Evolutionary conservation across 2,113 vertebrate species (phyloP).

Genomic region (Ariopsis seemanni): DNA sequence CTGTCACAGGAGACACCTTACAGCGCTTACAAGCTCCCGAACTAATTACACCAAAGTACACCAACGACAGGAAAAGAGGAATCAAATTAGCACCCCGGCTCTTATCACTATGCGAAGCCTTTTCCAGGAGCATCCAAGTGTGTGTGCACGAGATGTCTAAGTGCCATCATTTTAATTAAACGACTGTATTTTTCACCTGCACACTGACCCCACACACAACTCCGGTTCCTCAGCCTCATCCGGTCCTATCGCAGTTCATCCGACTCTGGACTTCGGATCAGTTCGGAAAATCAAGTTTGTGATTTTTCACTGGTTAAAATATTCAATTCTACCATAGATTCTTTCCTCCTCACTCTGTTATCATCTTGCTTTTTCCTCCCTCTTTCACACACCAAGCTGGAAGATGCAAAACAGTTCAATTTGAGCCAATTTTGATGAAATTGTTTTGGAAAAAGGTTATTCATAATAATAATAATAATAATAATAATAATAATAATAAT

Average conservation of each 20-base stretch:
- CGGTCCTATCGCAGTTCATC: neutral
- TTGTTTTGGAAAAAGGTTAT: neutral
- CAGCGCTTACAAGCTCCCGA: slow-evolving; percentile 33
- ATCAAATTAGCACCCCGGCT: slow-evolving; percentile 44
- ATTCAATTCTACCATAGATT: too few relatives aligned
- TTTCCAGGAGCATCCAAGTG: slow-evolving; percentile 24
- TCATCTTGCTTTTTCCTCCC: neutral
- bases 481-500: neutral
- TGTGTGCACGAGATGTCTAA: neutral
- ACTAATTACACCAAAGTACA: slow-evolving; percentile 51
- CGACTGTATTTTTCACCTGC: neutral
- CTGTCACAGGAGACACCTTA: slow-evolving; percentile 44
- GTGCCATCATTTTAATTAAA: slow-evolving; percentile 27
- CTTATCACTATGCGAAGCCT: slow-evolving; percentile 51
- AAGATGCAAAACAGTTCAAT: neutral
- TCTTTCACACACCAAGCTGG: neutral
- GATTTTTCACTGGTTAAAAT: too few relatives aligned
- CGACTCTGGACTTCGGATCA: neutral
- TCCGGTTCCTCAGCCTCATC: neutral
- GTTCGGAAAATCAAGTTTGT: neutral
- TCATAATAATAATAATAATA: too few relatives aligned
- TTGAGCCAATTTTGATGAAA: neutral
- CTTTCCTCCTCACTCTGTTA: neutral
- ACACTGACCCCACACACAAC: too few relatives aligned
- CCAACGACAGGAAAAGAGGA: slow-evolving; percentile 44